These are phyloP conservation scores for Agonopterix heracliana DNA, from an alignment of 2,888 invertebrate species.

Conservation along the genomic window DNA sequence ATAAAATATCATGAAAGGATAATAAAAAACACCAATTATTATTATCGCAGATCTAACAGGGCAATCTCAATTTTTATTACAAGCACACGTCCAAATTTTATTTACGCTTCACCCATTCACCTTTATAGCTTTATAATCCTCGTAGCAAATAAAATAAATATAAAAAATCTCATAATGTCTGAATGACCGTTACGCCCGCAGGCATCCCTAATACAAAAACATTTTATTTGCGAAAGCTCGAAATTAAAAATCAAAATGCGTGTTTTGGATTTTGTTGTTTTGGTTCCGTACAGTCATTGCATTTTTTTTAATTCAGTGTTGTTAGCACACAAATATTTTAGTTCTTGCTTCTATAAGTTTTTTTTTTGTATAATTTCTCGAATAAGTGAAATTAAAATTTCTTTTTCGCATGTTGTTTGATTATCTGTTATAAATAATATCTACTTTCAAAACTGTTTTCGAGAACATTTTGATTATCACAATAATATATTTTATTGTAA, in stretches of 20 bases:
- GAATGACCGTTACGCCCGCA: conserved; percentile 15
- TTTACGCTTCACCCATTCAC: conserved; percentile 30
- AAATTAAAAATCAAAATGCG: conserved; percentile 1
- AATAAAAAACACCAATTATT: conserved; percentile 3
- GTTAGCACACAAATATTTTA: too few relatives aligned
- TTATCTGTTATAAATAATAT: too few relatives aligned
- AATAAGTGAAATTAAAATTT: too few relatives aligned
- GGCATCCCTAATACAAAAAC: conserved; percentile 11
- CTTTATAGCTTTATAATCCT: conserved; percentile 51
- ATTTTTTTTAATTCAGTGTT: too few relatives aligned
- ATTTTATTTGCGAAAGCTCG: conserved; percentile 9
- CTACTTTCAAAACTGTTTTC: too few relatives aligned
- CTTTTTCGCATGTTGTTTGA: too few relatives aligned
- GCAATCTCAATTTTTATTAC: conserved; percentile 34
- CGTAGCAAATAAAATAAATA: conserved; percentile 43
- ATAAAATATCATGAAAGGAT: neutral
- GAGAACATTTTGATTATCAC: too few relatives aligned
- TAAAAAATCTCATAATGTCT: conserved; percentile 30
- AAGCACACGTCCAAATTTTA: conserved; percentile 23
- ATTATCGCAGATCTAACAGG: conserved; percentile 14
- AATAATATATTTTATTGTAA: too few relatives aligned
- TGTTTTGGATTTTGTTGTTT: neutral
- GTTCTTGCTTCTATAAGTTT: neutral
- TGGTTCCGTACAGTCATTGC: neutral
- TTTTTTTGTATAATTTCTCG: neutral